Evolutionary conservation across 2,888 invertebrate genomes (phyloP).

Genomic region (Beris chalybata): DNA sequence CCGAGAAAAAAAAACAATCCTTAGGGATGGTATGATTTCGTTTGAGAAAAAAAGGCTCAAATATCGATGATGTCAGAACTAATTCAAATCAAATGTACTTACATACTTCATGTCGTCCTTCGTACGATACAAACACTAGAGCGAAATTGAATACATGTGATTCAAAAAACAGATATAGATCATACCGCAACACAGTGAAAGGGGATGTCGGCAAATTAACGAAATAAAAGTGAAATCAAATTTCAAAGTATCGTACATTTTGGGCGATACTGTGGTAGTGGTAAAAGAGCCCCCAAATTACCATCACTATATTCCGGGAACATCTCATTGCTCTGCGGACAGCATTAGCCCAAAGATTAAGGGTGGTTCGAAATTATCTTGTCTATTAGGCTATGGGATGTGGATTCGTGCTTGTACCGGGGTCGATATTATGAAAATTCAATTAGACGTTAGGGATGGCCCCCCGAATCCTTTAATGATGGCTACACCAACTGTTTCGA

Average conservation of each 20-base stretch:
- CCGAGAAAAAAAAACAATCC: background rate
- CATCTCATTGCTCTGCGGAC: background rate
- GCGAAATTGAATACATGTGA: too few relatives aligned
- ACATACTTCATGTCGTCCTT: too few relatives aligned
- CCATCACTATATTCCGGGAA: constrained; percentile 14
- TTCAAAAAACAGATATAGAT: too few relatives aligned
- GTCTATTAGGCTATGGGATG: constrained; percentile 23
- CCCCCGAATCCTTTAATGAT: constrained; percentile 55
- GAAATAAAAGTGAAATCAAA: constrained; percentile 26
- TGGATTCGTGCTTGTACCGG: constrained; percentile 22
- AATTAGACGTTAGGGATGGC: constrained; percentile 38
- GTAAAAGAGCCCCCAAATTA: constrained; percentile 28
- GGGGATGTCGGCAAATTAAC: constrained; percentile 21
- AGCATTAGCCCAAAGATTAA: constrained; percentile 12
- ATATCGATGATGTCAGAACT: constrained; percentile 46
- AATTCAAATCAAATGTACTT: constrained; percentile 41
- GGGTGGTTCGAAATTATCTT: constrained; percentile 22
- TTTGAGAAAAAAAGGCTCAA: constrained; percentile 35
- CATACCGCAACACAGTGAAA: background rate
- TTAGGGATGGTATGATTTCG: constrained; percentile 2
- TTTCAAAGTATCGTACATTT: constrained; percentile 8
- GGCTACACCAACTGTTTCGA: constrained; percentile 57
- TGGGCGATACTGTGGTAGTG: constrained; percentile 17
- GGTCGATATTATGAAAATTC: constrained; percentile 41
- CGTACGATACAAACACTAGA: too few relatives aligned